Conservation (phyloP, 2,888 invertebrate genomes). For the Eledone cirrhosa region DNA sequence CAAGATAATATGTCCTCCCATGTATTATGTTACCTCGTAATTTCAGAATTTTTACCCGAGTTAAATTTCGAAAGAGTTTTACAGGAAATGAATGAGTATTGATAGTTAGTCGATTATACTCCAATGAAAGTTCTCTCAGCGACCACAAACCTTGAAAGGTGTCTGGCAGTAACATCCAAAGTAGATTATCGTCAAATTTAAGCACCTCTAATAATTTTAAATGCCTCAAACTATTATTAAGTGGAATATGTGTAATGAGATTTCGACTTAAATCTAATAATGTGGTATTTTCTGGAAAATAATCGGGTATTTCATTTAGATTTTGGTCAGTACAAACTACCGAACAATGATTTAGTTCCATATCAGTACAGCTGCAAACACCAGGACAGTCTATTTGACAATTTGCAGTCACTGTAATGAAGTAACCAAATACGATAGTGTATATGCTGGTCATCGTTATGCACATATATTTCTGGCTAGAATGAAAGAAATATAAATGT, state of each 20-base stretch:
- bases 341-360: too few relatives aligned
- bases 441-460: too few relatives aligned
- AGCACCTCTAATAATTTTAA: background rate
- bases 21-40: background rate
- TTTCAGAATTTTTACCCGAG: background rate
- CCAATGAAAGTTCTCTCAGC: background rate
- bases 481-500: too few relatives aligned
- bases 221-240: background rate
- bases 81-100: too few relatives aligned
- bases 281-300: background rate
- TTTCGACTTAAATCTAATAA: background rate
- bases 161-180: background rate
- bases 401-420: too few relatives aligned
- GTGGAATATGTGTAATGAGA: background rate
- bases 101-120: background rate
- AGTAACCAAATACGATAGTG: too few relatives aligned
- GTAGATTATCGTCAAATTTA: background rate
- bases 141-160: background rate
- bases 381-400: too few relatives aligned
- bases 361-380: too few relatives aligned
- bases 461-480: too few relatives aligned
- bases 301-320: background rate
- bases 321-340: background rate
- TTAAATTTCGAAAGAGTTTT: background rate
- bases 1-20: background rate